phyloP scores from a whole-genome alignment of 2,888 invertebrate genomes.

The Drosophila ochracea region DNA sequence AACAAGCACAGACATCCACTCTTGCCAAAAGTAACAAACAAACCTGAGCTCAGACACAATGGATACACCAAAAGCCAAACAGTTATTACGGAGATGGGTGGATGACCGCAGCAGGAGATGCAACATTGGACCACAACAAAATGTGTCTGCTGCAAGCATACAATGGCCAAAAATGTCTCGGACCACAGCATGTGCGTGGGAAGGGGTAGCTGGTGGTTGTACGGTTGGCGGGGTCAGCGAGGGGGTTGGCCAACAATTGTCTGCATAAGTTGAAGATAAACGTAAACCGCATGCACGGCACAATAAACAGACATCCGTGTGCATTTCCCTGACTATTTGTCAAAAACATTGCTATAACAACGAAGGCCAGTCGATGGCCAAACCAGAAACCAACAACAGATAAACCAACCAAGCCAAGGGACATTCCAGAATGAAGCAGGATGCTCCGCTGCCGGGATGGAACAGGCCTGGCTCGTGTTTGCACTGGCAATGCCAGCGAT shows the following conservation, averaged over 20 bases:
- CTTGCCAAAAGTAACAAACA: slow-evolving; percentile 49
- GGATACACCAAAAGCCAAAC: slow-evolving; percentile 56
- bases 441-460: slow-evolving; percentile 34
- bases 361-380: slow-evolving; percentile 59
- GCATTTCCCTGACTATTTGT: slow-evolving; percentile 80
- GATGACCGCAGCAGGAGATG: slow-evolving; percentile 48
- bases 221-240: fast-evolving
- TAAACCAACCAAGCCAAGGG: slow-evolving; percentile 53
- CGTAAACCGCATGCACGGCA: slow-evolving; percentile 80
- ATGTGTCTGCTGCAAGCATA: slow-evolving; percentile 71
- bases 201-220: not conserved
- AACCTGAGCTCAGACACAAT: slow-evolving; percentile 58
- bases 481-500: slow-evolving; percentile 71
- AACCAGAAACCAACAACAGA: slow-evolving; percentile 70
- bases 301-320: slow-evolving; percentile 81
- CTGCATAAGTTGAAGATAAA: slow-evolving; percentile 80
- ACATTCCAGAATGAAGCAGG: slow-evolving; percentile 37
- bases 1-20: slow-evolving; percentile 22
- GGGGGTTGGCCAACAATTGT: slow-evolving; percentile 56
- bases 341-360: slow-evolving; percentile 80
- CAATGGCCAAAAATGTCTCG: slow-evolving; percentile 72
- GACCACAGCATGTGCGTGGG: slow-evolving; percentile 64
- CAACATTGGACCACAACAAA: slow-evolving; percentile 65
- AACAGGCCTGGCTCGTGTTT: slow-evolving; percentile 51
- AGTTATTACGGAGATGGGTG: slow-evolving; percentile 33